Percentiles rank a stretch among this genome's conserved stretches.
Conservation (phyloP, 2,113 vertebrate genomes). For the Tapirus terrestris region DNA sequence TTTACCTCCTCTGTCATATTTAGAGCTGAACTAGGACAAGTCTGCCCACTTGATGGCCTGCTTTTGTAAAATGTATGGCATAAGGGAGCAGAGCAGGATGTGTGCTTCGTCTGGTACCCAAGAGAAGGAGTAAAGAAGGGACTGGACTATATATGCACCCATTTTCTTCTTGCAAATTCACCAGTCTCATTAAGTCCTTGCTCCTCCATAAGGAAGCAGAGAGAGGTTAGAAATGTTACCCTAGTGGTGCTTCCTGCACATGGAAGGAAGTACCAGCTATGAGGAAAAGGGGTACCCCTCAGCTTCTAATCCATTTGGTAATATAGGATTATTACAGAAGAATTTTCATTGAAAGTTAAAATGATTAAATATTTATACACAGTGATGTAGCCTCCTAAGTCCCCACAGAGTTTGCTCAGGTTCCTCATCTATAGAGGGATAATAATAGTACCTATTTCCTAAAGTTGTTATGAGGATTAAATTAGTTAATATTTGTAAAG, state of each 20-base stretch:
- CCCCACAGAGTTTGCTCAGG: not conserved
- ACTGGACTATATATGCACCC: not conserved
- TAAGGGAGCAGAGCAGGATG: not conserved
- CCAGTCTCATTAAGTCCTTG: not conserved
- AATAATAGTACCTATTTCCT: not conserved
- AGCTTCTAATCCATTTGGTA: not conserved
- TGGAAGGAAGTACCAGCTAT: not conserved
- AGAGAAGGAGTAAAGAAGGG: not conserved
- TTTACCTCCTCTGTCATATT: not conserved
- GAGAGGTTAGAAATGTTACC: not conserved
- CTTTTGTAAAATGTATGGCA: not conserved
- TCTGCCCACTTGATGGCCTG: not conserved
- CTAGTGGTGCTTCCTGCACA: not conserved
- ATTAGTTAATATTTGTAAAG: conserved; percentile 42
- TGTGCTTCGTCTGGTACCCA: not conserved
- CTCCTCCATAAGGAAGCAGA: not conserved
- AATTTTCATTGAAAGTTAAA: conserved; percentile 21
- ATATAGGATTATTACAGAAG: conserved; percentile 1
- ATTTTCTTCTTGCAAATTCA: not conserved
- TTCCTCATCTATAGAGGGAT: conserved; percentile 24
- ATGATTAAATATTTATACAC: not conserved
- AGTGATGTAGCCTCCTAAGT: not conserved
- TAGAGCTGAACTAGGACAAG: not conserved
- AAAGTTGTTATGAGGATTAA: conserved; percentile 21
- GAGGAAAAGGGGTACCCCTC: not conserved